Evolutionary conservation across 2,888 invertebrate species (phyloP), one percentile per base, ranked within the genome.

Genomic region (Lysandra bellargus): DNA sequence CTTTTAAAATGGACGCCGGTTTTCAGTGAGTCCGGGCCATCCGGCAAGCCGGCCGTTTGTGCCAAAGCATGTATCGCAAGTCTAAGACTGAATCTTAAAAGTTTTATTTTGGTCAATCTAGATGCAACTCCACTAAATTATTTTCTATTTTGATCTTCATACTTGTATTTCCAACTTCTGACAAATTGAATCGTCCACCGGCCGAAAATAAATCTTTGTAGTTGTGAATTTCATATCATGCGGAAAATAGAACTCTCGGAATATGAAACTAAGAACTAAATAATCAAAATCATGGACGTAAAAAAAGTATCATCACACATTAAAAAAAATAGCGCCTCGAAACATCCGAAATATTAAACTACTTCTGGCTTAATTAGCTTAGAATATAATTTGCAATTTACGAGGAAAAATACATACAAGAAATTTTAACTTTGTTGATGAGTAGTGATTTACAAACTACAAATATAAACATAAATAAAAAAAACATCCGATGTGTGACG

Each of bases 141-240:
- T 30, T 4, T 30, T 33, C 64, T 69, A 69, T 69, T 69, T 69
- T 69, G 30, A 33, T 69, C 64, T 69, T 30, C 30, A 4, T 30
- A 30, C 64, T 69, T 23, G 23, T 23, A 23, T 23, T 23, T 69
- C 23, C 33, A 69, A 30, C 64, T 69, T 69, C 12, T 69, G 64
- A 69, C 64, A 69, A 69, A 69, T 69, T 30, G 64, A 12, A 69
- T 69, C 9, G 64, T 12, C 64, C 30, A 9, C 12, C 30, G 33
- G 4, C 30, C 14, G 12, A 69, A 69, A 94, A 93, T 94, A 93
- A 94, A 94, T 93, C 92, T 93, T 93, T 93, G 30, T 69, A 30
- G 30, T 69, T 69, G 64, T 69, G 64, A 69, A 33, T 69, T 69
- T 69, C 30, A 12, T 14, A 14, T 69, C 23, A 69, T 33, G 64